phyloP scores from a whole-genome alignment of 1,140 invertebrate species.

The Drosophila sp. region DNA sequence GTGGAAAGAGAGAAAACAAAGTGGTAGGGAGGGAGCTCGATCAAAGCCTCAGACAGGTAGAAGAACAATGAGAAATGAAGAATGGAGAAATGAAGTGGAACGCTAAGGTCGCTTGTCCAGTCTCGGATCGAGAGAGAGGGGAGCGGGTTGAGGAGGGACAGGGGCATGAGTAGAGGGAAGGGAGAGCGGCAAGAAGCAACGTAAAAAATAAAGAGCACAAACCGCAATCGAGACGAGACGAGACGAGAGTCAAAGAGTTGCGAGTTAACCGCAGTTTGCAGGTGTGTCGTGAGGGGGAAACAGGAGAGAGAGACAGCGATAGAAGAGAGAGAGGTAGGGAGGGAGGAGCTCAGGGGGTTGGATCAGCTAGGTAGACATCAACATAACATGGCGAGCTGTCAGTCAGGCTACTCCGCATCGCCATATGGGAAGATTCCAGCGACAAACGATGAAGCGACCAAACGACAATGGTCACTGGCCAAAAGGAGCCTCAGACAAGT shows the following conservation, averaged over 20 bases:
- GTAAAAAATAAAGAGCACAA: not conserved
- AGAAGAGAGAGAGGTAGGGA: not conserved
- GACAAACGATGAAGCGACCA: not conserved
- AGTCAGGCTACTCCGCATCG: slow-evolving; percentile 41
- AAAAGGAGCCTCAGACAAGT: slow-evolving; percentile 24
- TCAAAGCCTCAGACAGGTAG: slow-evolving; percentile 25
- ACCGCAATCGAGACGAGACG: slow-evolving; percentile 16
- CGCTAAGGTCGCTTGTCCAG: slow-evolving; percentile 2
- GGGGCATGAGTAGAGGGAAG: slow-evolving; percentile 1
- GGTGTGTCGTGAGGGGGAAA: not conserved
- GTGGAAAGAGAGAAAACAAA: not conserved
- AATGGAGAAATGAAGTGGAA: slow-evolving; percentile 60
- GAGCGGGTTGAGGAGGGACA: not conserved
- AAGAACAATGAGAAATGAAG: slow-evolving; percentile 59
- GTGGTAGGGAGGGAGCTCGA: slow-evolving; percentile 1
- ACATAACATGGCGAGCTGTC: slow-evolving; percentile 53
- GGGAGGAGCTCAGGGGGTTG: not conserved
- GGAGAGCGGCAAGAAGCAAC: not conserved
- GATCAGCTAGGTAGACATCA: slow-evolving; percentile 18
- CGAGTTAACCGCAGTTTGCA: not conserved
- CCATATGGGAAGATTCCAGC: slow-evolving; percentile 20
- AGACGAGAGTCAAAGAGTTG: slow-evolving; percentile 46
- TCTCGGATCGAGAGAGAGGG: not conserved
- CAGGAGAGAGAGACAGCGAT: not conserved
- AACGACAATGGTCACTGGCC: slow-evolving; percentile 6